Conservation (phyloP, 2,797 vertebrate species). For the Diglossa cyanea region DNA sequence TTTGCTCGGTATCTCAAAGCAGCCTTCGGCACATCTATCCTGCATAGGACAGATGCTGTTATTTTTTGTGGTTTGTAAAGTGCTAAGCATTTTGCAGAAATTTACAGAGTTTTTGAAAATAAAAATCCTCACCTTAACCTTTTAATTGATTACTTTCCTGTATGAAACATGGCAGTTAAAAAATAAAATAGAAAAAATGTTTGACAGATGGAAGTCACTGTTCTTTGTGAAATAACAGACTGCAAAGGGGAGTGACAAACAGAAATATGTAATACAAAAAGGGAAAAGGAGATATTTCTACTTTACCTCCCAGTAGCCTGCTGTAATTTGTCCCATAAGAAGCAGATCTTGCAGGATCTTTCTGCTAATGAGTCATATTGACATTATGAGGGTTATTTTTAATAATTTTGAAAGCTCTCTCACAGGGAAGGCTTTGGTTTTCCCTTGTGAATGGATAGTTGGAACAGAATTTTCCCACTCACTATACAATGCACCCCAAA, state of each 20-base stretch:
- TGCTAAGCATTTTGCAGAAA: background rate
- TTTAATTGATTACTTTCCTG: background rate
- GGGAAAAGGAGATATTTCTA: background rate
- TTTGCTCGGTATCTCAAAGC: background rate
- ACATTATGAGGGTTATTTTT: background rate
- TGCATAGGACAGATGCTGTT: background rate
- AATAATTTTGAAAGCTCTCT: background rate
- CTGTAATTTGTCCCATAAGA: background rate
- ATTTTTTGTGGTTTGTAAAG: background rate
- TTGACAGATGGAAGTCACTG: background rate
- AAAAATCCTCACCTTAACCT: background rate
- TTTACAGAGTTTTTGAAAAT: background rate
- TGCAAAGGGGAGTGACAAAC: background rate
- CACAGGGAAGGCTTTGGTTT: background rate
- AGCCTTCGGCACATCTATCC: background rate
- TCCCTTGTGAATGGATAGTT: rapidly evolving
- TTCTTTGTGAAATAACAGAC: background rate
- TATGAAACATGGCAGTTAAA: background rate
- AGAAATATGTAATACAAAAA: background rate
- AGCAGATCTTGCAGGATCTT: background rate
- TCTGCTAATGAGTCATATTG: background rate
- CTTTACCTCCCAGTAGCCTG: background rate
- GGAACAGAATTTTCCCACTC: background rate
- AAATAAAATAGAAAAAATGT: background rate
- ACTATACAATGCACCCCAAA: rapidly evolving